A percentile compares a stretch with the other conserved stretches of the same genome.
phyloP scores from a whole-genome alignment of 2,888 invertebrate species.

The Phorcus lineatus region DNA sequence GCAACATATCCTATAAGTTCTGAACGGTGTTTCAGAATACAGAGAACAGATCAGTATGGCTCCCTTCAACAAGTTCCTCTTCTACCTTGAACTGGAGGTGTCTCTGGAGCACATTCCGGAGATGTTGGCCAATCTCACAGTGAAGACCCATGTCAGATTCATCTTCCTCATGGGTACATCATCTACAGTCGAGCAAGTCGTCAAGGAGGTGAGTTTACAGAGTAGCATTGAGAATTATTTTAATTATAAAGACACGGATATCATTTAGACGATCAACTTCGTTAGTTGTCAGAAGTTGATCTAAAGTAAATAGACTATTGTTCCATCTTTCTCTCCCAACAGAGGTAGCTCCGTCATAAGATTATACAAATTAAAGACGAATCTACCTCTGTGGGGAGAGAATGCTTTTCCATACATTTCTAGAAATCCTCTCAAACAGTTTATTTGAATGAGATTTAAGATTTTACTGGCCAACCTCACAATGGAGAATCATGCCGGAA shows the following conservation, averaged over 20 bases:
- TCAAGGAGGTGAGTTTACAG: neutral
- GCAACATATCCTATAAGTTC: too few species aligned
- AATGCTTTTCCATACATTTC: too few species aligned
- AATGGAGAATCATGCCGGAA: neutral
- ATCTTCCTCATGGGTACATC: slow-evolving; percentile 39
- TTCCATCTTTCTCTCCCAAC: too few species aligned
- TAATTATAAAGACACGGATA: too few species aligned
- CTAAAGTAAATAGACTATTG: too few species aligned
- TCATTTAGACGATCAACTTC: too few species aligned
- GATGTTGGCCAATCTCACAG: slow-evolving; percentile 39
- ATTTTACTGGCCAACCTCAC: neutral
- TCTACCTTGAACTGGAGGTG: slow-evolving; percentile 37
- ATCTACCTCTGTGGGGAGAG: too few species aligned
- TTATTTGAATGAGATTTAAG: neutral
- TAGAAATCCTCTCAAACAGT: too few species aligned
- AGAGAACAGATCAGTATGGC: slow-evolving; percentile 12
- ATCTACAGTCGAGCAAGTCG: neutral
- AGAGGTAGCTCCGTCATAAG: too few species aligned
- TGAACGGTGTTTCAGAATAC: slow-evolving; percentile 12
- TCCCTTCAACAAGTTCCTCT: slow-evolving; percentile 20
- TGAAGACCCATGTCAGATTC: slow-evolving; percentile 42
- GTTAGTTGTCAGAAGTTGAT: too few species aligned
- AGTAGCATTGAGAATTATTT: too few species aligned
- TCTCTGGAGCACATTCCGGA: slow-evolving; percentile 30
- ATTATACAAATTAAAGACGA: too few species aligned